Base-by-base conservation (phyloP, 2,797 vertebrate species). In the Cuniculus paca region DNA sequence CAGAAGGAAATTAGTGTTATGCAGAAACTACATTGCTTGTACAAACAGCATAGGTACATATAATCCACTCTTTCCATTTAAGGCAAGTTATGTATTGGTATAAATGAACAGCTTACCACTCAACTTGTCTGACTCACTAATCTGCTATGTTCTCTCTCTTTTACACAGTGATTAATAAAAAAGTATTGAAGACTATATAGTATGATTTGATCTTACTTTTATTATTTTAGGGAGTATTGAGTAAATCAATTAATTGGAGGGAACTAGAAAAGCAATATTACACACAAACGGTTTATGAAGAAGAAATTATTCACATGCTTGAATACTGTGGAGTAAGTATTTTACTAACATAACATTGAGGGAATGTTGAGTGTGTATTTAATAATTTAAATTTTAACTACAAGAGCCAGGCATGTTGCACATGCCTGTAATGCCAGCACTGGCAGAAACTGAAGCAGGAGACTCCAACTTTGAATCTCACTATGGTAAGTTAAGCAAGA, bases 191-290 rank as follows among this genome's bases (percentile, higher is more conserved):
- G 80, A 68, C 34, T 72, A 52, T 92, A 45, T 87, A 9, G 75
- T 86, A 0, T 93, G 34, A 60, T 90, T 91, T 75, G 58, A 75
- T 95, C 54, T 88, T 92, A 91, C 80, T 90, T 84, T 74, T 96
- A 52, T 97, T 39, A 96, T 97, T 98, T 88, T 92, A 99, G 99
- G 99, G 99, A 63, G 99, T 99, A 91, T 97, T 99, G 91, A 99
- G 99, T 98, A 99, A 99, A 98, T 99, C 99, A 28, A 99, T 99
- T 95, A 99, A 99, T 98, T 99, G 99, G 99, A 98, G 98, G 54
- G 99, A 99, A 97, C 98, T 99, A 90, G 99, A 99, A 97, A 99
- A 99, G 97, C 99, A 99, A 91, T 99, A 99, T 97, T 99, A 99
- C 68, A 98, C 99, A 8, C 99, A 99, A 94, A 99, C 99, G 0